Conservation (phyloP, 1,140 invertebrate species). For the Trachelipus rathkii region DNA sequence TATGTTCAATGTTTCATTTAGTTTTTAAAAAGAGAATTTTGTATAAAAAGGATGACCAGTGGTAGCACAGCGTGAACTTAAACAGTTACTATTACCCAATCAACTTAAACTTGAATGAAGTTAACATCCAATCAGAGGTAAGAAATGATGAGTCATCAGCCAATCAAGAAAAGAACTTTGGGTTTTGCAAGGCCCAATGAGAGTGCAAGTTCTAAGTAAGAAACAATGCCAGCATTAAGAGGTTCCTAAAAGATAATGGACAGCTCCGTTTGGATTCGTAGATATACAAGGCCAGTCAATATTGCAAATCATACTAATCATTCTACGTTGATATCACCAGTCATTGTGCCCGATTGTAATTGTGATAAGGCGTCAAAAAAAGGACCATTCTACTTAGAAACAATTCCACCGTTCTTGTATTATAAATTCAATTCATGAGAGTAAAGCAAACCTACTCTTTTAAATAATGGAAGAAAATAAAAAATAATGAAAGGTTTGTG, state of each 20-base stretch:
- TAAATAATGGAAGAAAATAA: no score
- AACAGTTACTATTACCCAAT: conserved; percentile 10
- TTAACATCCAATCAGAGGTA: conserved; percentile 36
- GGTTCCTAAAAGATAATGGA: conserved; percentile 41
- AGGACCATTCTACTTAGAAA: no score
- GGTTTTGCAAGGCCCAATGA: conserved; percentile 36
- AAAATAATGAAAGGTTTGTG: no score
- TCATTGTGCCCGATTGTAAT: conserved; percentile 41
- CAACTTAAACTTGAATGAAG: conserved; percentile 28
- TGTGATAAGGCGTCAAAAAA: conserved; percentile 28
- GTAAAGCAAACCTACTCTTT: no score
- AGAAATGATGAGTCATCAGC: conserved; percentile 37
- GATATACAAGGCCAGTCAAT: conserved; percentile 34
- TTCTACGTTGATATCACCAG: conserved; percentile 37
- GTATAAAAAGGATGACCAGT: conserved; percentile 4
- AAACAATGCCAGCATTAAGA: conserved; percentile 43
- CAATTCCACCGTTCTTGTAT: no score
- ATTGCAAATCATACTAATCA: conserved; percentile 45
- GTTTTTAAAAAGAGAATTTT: conserved; percentile 17
- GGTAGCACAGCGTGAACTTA: conserved; percentile 20
- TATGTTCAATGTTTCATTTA: conserved; percentile 8
- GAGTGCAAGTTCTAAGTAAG: conserved; percentile 39
- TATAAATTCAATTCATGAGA: no score
- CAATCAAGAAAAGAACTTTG: conserved; percentile 31
- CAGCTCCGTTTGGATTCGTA: conserved; percentile 34